phyloP scores from a whole-genome alignment of 2,888 invertebrate species.

The Penaeus monodon region DNA sequence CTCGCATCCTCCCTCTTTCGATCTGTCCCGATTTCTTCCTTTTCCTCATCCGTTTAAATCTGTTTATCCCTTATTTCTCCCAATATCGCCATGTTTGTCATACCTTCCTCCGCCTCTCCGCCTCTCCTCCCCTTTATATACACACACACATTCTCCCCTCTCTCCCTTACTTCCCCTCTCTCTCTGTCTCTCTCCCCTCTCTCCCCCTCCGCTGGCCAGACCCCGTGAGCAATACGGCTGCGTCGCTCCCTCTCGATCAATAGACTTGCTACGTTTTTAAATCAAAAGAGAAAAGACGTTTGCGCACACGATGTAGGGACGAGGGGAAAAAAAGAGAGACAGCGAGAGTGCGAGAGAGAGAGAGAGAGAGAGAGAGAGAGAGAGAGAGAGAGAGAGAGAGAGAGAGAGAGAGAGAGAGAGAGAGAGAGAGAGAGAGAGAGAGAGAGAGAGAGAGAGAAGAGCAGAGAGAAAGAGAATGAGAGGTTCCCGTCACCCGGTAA shows the following conservation, averaged over 20 bases:
- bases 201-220: background rate
- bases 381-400: background rate
- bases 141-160: constrained; percentile 6
- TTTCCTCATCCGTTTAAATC: no score
- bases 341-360: background rate
- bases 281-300: constrained; percentile 59
- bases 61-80: background rate
- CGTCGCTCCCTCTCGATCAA: constrained; percentile 47
- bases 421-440: no score
- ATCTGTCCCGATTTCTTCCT: no score
- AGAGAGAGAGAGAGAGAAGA: no score
- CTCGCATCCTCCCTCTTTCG: no score
- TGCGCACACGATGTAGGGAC: constrained; percentile 50
- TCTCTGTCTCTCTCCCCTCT: background rate
- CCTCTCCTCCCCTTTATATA: background rate
- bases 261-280: constrained; percentile 61
- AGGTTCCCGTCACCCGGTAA: no score
- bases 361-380: constrained; percentile 12
- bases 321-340: background rate
- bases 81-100: constrained; percentile 3
- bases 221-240: constrained; percentile 32
- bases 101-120: background rate
- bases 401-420: constrained; percentile 7
- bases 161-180: constrained; percentile 11
- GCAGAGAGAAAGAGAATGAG: no score